Percentiles rank a stretch among this genome's conserved stretches.
Evolutionary conservation across 2,113 vertebrate genomes (phyloP).

Genomic region (Lamprotornis superbus): DNA sequence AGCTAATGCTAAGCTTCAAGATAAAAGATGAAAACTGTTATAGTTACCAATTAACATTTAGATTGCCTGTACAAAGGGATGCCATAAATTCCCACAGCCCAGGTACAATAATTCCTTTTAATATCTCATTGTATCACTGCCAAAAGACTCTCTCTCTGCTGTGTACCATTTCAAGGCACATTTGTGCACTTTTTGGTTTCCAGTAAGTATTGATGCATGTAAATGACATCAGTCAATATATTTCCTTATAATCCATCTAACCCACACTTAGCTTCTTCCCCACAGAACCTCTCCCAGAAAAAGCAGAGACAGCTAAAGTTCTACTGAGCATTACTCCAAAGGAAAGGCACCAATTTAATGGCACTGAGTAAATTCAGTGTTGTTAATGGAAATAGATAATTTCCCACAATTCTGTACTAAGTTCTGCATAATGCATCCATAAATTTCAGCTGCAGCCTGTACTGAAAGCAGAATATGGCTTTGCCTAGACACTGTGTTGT

Average conservation of each 20-base stretch:
- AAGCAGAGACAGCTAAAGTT: background rate
- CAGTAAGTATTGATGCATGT: background rate
- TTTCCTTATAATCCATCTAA: background rate
- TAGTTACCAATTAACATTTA: constrained; percentile 55
- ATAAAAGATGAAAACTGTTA: constrained; percentile 33
- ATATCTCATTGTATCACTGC: background rate
- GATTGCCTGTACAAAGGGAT: constrained; percentile 43
- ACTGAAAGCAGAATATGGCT: background rate
- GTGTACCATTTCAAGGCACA: background rate
- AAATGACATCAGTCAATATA: background rate
- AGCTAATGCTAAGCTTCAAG: background rate
- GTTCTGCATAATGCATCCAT: background rate
- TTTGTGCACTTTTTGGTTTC: background rate
- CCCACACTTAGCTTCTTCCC: background rate
- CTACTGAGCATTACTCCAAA: background rate
- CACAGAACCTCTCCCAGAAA: background rate
- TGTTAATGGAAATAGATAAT: background rate
- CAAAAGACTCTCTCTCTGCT: background rate
- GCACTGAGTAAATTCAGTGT: background rate
- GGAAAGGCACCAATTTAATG: background rate
- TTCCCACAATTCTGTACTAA: background rate
- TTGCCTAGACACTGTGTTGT: background rate
- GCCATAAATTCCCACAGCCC: constrained; percentile 23
- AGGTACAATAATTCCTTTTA: constrained; percentile 35
- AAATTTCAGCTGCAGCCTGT: background rate